Percentiles rank a stretch among this genome's conserved stretches.
Evolutionary conservation across 2,797 vertebrate species (phyloP).

Genomic region (Typhlichthys eigenmanni): DNA sequence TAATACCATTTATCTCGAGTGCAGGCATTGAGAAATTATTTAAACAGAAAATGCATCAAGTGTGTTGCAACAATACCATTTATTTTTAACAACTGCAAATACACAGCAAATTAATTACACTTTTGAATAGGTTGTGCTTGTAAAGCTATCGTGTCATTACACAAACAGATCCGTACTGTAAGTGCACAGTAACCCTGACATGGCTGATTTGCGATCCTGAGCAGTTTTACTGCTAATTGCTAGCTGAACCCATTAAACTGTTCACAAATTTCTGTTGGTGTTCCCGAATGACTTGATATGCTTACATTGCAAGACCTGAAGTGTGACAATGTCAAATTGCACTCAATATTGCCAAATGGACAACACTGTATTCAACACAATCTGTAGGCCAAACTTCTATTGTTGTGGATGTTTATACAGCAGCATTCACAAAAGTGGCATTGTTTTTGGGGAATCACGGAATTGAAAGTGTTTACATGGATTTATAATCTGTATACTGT

Average conservation of each 20-base stretch:
- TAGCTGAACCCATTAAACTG: constrained; percentile 7
- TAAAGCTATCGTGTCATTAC: constrained; percentile 10
- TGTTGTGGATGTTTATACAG: no score
- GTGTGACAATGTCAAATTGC: constrained; percentile 49
- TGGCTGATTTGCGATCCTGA: neutral
- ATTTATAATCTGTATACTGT: no score
- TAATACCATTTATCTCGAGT: no score
- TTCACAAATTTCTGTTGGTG: constrained; percentile 9
- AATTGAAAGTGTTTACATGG: no score
- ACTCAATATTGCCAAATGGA: constrained; percentile 50
- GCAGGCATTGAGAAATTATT: no score
- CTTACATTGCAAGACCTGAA: constrained; percentile 24
- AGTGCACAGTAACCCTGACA: neutral
- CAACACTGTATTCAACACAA: constrained; percentile 42
- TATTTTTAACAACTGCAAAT: no score
- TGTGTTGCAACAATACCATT: no score
- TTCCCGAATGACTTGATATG: constrained; percentile 48
- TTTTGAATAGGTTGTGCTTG: constrained; percentile 2
- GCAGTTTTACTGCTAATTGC: constrained; percentile 21
- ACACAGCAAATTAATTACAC: no score
- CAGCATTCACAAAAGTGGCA: no score
- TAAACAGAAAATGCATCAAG: no score
- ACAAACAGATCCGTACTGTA: neutral
- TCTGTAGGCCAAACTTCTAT: no score
- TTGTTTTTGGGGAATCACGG: no score